Conservation (phyloP, 2,797 vertebrate genomes). For the Geranospiza caerulescens region DNA sequence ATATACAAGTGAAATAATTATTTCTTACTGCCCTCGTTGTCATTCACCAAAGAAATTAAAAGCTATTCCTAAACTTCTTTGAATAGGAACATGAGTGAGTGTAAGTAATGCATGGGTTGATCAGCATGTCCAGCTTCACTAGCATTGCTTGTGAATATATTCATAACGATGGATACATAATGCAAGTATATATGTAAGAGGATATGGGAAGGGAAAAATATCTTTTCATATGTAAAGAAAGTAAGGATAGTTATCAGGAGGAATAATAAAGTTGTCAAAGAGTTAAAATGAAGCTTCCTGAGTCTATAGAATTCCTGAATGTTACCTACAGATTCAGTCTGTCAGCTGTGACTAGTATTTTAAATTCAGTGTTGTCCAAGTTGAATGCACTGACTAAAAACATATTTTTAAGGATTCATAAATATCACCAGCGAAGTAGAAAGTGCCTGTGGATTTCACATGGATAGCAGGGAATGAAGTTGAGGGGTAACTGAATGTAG, state of each 20-base stretch:
- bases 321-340: not conserved
- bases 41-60: not conserved
- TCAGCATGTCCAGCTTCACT: not conserved
- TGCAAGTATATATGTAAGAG: not conserved
- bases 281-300: not conserved
- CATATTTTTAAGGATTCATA: not conserved
- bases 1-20: not conserved
- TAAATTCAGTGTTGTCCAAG: not conserved
- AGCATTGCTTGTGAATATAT: not conserved
- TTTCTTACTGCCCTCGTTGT: not conserved
- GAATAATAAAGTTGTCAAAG: not conserved
- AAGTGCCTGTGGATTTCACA: not conserved
- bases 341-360: not conserved
- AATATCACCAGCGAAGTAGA: not conserved
- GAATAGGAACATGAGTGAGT: not conserved
- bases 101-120: not conserved
- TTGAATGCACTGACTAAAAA: not conserved
- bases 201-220: not conserved
- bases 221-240: not conserved
- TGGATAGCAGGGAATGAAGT: not conserved
- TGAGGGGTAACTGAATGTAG: not conserved
- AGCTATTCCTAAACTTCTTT: not conserved
- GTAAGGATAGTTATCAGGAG: not conserved
- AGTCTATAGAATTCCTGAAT: not conserved
- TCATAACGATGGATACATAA: not conserved